A percentile compares a stretch with the other conserved stretches of the same genome.
Conservation (phyloP, 2,113 vertebrate species). For the Leptodactylus fuscus region DNA sequence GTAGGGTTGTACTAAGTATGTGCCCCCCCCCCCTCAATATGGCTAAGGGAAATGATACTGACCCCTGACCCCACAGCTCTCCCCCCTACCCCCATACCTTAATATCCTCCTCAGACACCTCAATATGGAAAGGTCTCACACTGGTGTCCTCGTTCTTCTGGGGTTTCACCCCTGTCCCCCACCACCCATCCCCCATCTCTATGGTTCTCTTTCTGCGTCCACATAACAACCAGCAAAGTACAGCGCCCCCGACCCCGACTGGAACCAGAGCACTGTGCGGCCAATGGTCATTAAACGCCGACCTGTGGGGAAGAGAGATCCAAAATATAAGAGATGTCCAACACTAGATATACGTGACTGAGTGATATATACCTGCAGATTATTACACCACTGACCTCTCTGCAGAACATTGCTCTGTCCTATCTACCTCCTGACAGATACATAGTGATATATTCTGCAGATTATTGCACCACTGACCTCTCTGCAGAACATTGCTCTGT, state of each 20-base stretch:
- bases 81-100: conserved; percentile 67
- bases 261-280: conserved; percentile 67
- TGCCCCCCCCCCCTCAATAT: neutral
- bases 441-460: neutral
- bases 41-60: no score
- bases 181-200: conserved; percentile 85
- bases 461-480: no score
- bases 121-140: conserved; percentile 75
- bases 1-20: no score
- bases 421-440: neutral
- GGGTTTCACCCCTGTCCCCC: conserved; percentile 73
- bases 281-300: conserved; percentile 63
- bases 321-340: no score
- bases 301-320: conserved; percentile 51
- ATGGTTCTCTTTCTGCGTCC: conserved; percentile 71
- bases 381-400: neutral
- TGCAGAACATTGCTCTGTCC: neutral
- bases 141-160: conserved; percentile 72
- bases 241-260: conserved; percentile 72
- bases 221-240: conserved; percentile 73
- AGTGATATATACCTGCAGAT: neutral
- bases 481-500: no score
- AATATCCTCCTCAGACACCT: conserved; percentile 78
- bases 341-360: no score
- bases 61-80: no score